These are phyloP conservation scores for Nymphalis urticae DNA, from an alignment of 2,888 invertebrate genomes.

Conservation along the genomic window DNA sequence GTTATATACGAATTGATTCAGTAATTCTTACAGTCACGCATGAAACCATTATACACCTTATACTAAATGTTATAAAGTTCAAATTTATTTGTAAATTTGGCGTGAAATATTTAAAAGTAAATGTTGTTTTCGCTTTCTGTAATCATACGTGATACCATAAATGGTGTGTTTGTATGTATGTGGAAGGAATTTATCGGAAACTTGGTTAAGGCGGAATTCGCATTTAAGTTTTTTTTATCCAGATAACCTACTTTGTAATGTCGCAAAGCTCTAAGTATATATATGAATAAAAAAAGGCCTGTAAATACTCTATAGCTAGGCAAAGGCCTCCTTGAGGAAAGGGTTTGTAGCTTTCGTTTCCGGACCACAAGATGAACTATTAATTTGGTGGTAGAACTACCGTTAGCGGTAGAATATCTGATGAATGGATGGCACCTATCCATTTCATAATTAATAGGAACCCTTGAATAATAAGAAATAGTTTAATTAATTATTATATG, in stretches of 20 bases:
- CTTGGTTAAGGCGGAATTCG: slow-evolving; percentile 26
- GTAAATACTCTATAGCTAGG: too few relatives aligned
- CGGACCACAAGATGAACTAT: too few relatives aligned
- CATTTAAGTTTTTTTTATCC: slow-evolving; percentile 25
- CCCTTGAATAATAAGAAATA: too few relatives aligned
- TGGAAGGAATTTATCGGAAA: slow-evolving; percentile 28
- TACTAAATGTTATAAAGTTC: background rate
- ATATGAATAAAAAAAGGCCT: too few relatives aligned
- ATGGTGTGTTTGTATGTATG: slow-evolving; percentile 30
- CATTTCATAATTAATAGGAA: too few relatives aligned
- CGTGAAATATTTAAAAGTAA: slow-evolving; percentile 22
- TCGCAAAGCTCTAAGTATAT: background rate
- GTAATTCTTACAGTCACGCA: slow-evolving; percentile 6
- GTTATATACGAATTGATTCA: slow-evolving; percentile 37
- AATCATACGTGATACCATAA: slow-evolving; percentile 16
- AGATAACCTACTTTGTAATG: background rate
- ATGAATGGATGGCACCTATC: too few relatives aligned
- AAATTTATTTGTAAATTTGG: slow-evolving; percentile 16
- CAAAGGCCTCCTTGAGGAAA: too few relatives aligned
- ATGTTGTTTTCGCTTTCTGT: slow-evolving; percentile 18
- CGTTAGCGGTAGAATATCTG: too few relatives aligned
- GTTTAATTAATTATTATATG: too few relatives aligned
- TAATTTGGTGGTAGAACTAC: too few relatives aligned
- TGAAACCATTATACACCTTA: background rate
- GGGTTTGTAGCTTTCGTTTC: too few relatives aligned